Evolutionary conservation across 2,888 invertebrate genomes (phyloP), one percentile per base, ranked within the genome.

Genomic region (Sarcophaga variegata): DNA sequence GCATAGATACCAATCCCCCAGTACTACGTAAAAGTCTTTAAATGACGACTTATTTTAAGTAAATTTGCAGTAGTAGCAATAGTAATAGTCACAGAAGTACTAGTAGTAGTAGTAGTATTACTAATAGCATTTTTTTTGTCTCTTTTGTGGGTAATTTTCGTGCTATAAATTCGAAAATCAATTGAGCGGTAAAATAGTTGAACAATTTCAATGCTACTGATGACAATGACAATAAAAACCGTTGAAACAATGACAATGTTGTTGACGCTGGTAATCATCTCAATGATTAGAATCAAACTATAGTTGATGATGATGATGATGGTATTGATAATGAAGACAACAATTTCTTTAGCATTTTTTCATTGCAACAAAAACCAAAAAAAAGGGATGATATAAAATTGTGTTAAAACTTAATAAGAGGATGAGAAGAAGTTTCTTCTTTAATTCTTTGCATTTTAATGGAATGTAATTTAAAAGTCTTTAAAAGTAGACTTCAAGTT

Each of bases 161-260:
- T 75, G 89, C 90, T 90, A 91, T 91, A 91, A 92, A 91, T 91
- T 91, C 89, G 89, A 90, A 91, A 92, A 90, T 92, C 91, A 92
- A 92, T 92, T 92, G 92, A 91, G 91, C 91, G 90, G 90, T 91
- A 91, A 92, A 91, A 90, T 91, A 91, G 91, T 90, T 90, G 89
- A 89, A 89, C 89, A 88, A 85, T 83, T 85, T 75, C 87, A 89
- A 89, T 88, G 83, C 87, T 87, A 78, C 75, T 81, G 87, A 84
- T 81, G 86, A 78, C 79, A 83, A 77, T 82, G 82, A 12, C 59
- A 76, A 63, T 25, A 76, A 82, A 5, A 75, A 45, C 69, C 70
- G n/a, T 1, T 22, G 17, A 60, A n/a, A 14, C 14, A 66, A 70
- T 63, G 37, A 89, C 82, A 83, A 88, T 83, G 75, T 67, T 83